Evolutionary conservation across 2,113 vertebrate genomes (phyloP).

Genomic region (Callipepla squamata): DNA sequence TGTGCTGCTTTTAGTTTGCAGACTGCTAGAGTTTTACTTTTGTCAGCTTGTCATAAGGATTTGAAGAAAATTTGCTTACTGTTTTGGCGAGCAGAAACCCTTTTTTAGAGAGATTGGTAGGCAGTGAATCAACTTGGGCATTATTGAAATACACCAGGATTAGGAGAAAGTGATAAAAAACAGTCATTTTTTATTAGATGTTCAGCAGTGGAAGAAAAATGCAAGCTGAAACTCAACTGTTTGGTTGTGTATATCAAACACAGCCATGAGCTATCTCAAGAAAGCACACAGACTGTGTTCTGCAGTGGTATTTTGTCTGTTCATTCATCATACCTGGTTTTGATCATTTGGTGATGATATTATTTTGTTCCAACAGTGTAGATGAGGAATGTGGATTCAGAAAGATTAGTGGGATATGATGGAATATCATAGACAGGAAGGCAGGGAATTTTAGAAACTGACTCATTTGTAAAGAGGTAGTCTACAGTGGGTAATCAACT

Average conservation of each 20-base stretch:
- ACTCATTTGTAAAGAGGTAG: not conserved
- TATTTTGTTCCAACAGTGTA: not conserved
- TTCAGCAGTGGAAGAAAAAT: not conserved
- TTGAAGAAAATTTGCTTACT: not conserved
- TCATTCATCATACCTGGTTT: not conserved
- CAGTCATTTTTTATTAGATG: not conserved
- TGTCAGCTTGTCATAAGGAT: not conserved
- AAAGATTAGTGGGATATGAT: not conserved
- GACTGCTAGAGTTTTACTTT: not conserved
- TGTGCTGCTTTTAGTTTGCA: not conserved
- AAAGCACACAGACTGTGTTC: not conserved
- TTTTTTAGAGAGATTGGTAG: not conserved
- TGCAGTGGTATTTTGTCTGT: not conserved
- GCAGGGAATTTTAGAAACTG: not conserved
- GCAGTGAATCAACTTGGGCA: not conserved
- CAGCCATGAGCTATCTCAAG: not conserved
- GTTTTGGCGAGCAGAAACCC: not conserved
- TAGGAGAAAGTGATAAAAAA: not conserved
- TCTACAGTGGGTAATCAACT: fast-evolving
- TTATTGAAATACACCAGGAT: not conserved
- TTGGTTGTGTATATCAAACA: not conserved
- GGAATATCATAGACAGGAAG: not conserved
- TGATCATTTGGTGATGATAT: not conserved
- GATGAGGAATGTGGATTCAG: not conserved
- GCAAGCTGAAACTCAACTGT: not conserved